Conservation (phyloP, 2,888 invertebrate species). For the Tetragonisca angustula region DNA sequence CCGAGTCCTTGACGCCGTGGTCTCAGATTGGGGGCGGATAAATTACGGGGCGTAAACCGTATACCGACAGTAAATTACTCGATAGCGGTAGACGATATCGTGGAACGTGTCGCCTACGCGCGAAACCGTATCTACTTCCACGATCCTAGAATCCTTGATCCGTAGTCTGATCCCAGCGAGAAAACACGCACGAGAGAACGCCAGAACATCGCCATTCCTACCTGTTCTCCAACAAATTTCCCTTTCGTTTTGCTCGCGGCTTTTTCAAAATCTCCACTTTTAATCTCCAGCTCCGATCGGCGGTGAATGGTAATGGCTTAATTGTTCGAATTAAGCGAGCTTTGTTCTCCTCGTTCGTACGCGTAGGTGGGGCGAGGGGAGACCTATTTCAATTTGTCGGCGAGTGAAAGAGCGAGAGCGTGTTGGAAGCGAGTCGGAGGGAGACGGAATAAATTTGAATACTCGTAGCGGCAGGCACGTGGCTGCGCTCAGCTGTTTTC, state of each 20-base stretch:
- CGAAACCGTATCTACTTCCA: constrained; percentile 21
- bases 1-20: constrained; percentile 61
- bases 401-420: neutral
- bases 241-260: neutral
- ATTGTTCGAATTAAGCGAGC: neutral
- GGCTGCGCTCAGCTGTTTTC: constrained; percentile 58
- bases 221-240: neutral
- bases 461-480: constrained; percentile 50
- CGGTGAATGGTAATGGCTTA: neutral
- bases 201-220: neutral
- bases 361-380: neutral
- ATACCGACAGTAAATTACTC: constrained; percentile 65
- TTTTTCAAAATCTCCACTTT: neutral
- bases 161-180: neutral
- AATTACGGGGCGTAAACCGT: constrained; percentile 70
- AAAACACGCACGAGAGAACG: neutral
- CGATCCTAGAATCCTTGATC: constrained; percentile 32
- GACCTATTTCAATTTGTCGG: constrained; percentile 13
- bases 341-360: neutral
- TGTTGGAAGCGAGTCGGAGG: neutral
- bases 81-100: constrained; percentile 56
- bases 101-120: constrained; percentile 60
- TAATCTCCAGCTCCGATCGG: neutral
- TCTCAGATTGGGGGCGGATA: constrained; percentile 59
- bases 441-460: constrained; percentile 51